Evolutionary conservation across 1,140 invertebrate species (phyloP).

Genomic region (Scaptomyza graminum): DNA sequence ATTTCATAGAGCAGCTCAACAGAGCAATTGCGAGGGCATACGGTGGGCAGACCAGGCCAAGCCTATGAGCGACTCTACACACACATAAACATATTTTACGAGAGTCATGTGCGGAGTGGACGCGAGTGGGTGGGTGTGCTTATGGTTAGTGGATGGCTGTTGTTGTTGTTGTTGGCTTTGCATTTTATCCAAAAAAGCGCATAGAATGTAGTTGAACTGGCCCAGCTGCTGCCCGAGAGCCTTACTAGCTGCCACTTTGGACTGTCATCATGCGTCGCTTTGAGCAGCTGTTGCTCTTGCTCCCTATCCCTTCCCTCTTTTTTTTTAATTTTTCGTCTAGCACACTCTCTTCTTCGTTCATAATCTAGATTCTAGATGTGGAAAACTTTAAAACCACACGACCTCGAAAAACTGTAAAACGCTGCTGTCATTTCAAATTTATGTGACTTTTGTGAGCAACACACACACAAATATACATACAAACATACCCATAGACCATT

Average conservation of each 20-base stretch:
- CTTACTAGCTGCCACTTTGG: constrained; percentile 47
- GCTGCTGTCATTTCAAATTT: constrained; percentile 79
- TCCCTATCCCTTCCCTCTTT: background rate
- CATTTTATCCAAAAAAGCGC: background rate
- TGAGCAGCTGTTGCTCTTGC: constrained; percentile 42
- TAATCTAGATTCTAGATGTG: background rate
- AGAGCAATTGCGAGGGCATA: constrained; percentile 45
- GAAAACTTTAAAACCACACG: constrained; percentile 70
- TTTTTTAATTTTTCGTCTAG: background rate
- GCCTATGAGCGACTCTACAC: constrained; percentile 33
- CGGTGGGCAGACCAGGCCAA: background rate
- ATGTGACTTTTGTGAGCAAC: constrained; percentile 78
- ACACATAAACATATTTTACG: constrained; percentile 61
- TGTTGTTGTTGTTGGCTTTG: background rate
- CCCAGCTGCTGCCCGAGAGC: constrained; percentile 23
- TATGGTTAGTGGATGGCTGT: background rate
- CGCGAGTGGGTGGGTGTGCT: background rate
- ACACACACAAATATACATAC: constrained; percentile 1
- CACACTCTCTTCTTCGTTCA: background rate
- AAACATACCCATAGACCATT: background rate
- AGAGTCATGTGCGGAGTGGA: constrained; percentile 27
- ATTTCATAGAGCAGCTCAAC: constrained; percentile 50
- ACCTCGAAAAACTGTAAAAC: constrained; percentile 79
- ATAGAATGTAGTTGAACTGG: background rate
- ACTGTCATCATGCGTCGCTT: constrained; percentile 51